Conservation (phyloP, 1,140 invertebrate genomes). For the Musca domestica region DNA sequence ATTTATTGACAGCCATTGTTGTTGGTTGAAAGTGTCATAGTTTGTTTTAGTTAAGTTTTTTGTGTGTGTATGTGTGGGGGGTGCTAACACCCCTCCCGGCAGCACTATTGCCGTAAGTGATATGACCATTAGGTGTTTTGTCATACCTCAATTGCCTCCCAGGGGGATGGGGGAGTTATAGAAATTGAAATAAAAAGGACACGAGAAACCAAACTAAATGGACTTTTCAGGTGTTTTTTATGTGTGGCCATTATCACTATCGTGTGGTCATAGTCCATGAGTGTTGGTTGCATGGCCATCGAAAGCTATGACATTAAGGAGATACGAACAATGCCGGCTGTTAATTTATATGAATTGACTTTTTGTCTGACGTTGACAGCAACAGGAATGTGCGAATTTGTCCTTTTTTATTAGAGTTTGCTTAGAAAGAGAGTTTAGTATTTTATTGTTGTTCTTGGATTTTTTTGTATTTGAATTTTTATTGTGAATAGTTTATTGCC, state of each 20-base stretch:
- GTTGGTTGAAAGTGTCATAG: background rate
- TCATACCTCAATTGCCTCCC: background rate
- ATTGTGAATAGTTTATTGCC: too few species aligned
- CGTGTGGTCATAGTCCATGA: too few species aligned
- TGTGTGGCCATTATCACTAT: background rate
- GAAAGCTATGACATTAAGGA: constrained; percentile 43
- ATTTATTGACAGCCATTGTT: constrained; percentile 16
- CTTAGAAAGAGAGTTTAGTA: too few species aligned
- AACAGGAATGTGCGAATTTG: constrained; percentile 41
- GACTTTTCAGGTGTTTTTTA: constrained; percentile 12
- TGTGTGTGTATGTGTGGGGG: too few species aligned
- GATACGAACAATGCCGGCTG: constrained; percentile 39
- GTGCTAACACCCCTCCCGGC: background rate
- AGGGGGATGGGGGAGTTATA: too few species aligned
- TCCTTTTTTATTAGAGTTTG: constrained; percentile 25
- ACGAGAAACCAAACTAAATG: constrained; percentile 1
- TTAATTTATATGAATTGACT: constrained; percentile 26
- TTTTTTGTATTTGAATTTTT: too few species aligned
- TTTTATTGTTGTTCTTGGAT: too few species aligned
- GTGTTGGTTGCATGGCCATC: background rate
- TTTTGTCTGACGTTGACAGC: constrained; percentile 45
- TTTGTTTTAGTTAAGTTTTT: background rate
- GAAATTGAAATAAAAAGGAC: background rate
- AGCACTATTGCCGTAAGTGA: background rate
- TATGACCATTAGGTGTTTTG: background rate